Conservation (phyloP, 1,140 invertebrate species). For the Aphaenogaster ashmeadi region DNA sequence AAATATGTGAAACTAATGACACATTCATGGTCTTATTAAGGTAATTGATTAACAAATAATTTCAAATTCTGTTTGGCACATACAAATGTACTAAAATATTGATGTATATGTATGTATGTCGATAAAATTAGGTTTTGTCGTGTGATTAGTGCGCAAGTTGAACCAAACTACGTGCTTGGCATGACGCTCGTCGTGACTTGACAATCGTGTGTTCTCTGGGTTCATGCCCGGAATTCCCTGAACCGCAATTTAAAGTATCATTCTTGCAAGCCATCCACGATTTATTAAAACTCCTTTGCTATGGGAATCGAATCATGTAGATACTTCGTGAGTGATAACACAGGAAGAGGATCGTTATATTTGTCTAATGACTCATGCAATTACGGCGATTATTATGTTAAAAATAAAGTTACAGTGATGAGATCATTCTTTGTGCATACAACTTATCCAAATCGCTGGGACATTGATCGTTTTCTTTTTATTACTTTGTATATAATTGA, state of each 20-base stretch:
- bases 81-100: neutral
- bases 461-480: neutral
- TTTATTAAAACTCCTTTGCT: slow-evolving; percentile 17
- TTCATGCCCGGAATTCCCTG: slow-evolving; percentile 15
- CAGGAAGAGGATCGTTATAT: slow-evolving; percentile 21
- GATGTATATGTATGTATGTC: neutral
- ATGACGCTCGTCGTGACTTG: slow-evolving; percentile 12
- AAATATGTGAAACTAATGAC: neutral
- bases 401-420: neutral
- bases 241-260: slow-evolving; percentile 32
- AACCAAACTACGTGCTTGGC: slow-evolving; percentile 22
- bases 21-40: neutral
- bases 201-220: slow-evolving; percentile 27
- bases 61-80: neutral
- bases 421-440: neutral
- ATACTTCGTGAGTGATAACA: neutral
- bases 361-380: neutral
- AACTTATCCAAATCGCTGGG: neutral
- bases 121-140: neutral
- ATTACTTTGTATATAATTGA: neutral
- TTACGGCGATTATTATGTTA: neutral
- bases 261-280: neutral
- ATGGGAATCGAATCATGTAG: neutral
- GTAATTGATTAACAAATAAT: neutral
- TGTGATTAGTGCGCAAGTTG: slow-evolving; percentile 29